Evolutionary conservation across 2,797 vertebrate species (phyloP).

Genomic region (Pogonophryne albipinna): DNA sequence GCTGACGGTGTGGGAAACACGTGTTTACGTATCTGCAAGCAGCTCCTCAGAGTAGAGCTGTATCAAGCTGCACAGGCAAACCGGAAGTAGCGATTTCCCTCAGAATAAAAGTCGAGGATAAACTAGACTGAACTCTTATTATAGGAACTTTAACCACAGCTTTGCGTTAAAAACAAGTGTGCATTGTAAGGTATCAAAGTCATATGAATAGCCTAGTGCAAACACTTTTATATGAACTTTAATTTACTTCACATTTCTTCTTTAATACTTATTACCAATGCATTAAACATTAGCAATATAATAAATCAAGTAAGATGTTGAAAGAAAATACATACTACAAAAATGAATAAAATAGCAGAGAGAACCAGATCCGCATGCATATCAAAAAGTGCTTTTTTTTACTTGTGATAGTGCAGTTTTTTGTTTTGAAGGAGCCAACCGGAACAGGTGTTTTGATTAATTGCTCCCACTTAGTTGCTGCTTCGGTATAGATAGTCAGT

Average conservation of each 20-base stretch:
- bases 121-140: not conserved
- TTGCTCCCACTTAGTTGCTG: conserved; percentile 17
- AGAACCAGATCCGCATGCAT: not conserved
- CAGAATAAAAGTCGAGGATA: conserved; percentile 50
- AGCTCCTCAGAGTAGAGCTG: conserved; percentile 8
- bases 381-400: not conserved
- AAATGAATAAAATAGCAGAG: not conserved
- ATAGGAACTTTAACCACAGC: not conserved
- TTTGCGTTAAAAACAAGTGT: not conserved
- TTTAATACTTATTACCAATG: not conserved
- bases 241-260: not conserved
- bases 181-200: not conserved
- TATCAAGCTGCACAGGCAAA: conserved; percentile 35
- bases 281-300: too few relatives aligned
- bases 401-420: not conserved
- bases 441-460: conserved; percentile 30
- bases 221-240: not conserved
- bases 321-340: not conserved
- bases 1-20: conserved; percentile 67
- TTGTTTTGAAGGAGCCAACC: conserved; percentile 63
- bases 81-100: conserved; percentile 41
- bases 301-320: not conserved
- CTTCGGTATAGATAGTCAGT: conserved; percentile 46
- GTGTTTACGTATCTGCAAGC: conserved; percentile 60
- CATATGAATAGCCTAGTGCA: not conserved